A percentile compares a stretch with the other conserved stretches of the same genome.
These are phyloP conservation scores for Scaptodrosophila latifasciaeformis DNA, from an alignment of 2,888 invertebrate genomes.

Conservation along the genomic window DNA sequence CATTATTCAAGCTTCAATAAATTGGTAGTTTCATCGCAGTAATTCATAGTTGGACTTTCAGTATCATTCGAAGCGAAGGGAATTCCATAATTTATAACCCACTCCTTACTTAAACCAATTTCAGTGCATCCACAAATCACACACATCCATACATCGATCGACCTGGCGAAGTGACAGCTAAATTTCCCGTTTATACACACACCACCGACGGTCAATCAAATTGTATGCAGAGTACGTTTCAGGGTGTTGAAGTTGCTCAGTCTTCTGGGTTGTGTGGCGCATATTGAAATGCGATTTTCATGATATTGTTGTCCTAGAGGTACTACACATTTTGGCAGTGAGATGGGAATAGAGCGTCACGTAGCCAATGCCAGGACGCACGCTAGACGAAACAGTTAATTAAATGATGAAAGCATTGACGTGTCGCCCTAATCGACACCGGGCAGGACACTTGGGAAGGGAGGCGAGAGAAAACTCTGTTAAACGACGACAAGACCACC, in stretches of 20 bases:
- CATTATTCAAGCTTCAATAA: too few relatives aligned
- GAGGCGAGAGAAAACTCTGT: too few relatives aligned
- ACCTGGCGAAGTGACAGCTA: slow-evolving; percentile 41
- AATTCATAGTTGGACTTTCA: too few relatives aligned
- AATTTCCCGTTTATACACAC: slow-evolving; percentile 50
- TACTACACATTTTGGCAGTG: slow-evolving; percentile 24
- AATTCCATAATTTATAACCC: too few relatives aligned
- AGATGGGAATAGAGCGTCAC: slow-evolving; percentile 3
- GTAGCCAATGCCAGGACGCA: slow-evolving; percentile 19
- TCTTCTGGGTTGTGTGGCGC: slow-evolving; percentile 17
- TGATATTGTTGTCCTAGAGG: slow-evolving; percentile 38
- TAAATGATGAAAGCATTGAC: slow-evolving; percentile 68
- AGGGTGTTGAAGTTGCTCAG: slow-evolving; percentile 18
- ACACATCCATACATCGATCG: background rate
- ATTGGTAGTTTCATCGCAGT: too few relatives aligned
- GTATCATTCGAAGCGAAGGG: too few relatives aligned
- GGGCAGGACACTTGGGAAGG: slow-evolving; percentile 23
- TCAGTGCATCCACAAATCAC: slow-evolving; percentile 4
- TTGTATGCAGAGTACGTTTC: slow-evolving; percentile 42
- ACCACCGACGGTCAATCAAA: slow-evolving; percentile 47
- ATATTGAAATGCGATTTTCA: slow-evolving; percentile 47
- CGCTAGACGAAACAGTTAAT: slow-evolving; percentile 59
- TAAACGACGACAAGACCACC: slow-evolving; percentile 4
- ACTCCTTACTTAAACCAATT: too few relatives aligned
- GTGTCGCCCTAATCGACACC: slow-evolving; percentile 45